Evolutionary conservation across 2,888 invertebrate genomes (phyloP), one percentile per base, ranked within the genome.

Genomic region (Erpobdella octoculata): DNA sequence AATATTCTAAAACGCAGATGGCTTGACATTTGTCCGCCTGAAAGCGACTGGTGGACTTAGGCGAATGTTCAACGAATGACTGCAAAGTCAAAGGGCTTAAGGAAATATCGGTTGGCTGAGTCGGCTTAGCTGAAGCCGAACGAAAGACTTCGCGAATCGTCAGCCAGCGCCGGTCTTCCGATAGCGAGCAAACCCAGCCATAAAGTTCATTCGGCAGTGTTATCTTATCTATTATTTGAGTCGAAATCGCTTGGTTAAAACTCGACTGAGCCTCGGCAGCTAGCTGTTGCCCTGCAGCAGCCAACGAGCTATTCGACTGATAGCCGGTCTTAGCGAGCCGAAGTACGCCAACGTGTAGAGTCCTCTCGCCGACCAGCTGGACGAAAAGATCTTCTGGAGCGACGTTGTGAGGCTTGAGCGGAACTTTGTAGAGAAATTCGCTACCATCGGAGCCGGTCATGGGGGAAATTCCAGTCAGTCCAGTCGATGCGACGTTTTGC

Each of bases 151-250:
- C 53, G 8, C 53, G 53, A n/a, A 53, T 53, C 21, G 53, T 53
- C 53, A 53, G 53, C 53, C 53, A 53, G 53, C 53, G 53, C 5
- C 53, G 53, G 15, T 53, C 53, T 28, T 53, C 53, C 21, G 53
- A 25, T 28, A 53, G 15, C 21, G 53, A 53, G 15, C 53, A 53
- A 53, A 9, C 28, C 53, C 53, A 53, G 15, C 8, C 28, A 21
- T 25, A 3, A 6, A 53, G 21, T 28, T 53, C 53, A 28, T 53
- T 53, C 53, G 53, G 53, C 53, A 53, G 53, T 21, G 9, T 9
- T 21, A 53, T 12, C 18, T 53, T 28, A 8, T 53, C 53, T 21
- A 53, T 21, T 25, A 53, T 53, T 21, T 25, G 21, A 8, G 53
- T 25, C 18, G 53, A 53, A 53, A 53, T 53, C 8, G 53, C 8